These are phyloP conservation scores for Arvicanthis niloticus DNA, from an alignment of 2,113 vertebrate species.

Conservation along the genomic window DNA sequence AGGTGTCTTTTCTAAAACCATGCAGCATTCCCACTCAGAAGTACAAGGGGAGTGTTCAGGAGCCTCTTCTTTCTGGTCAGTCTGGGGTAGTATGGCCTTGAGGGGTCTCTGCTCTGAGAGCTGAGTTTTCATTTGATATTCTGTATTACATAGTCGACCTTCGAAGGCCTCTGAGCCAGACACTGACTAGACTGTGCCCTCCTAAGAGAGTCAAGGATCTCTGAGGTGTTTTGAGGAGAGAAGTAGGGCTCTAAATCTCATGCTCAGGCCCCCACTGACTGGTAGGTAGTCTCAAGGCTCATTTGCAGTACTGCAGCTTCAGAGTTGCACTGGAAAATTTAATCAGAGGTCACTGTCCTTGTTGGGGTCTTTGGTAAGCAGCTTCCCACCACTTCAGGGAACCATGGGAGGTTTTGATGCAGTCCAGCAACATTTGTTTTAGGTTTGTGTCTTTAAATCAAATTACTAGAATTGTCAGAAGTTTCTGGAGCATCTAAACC, in stretches of 20 bases:
- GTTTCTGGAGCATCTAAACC: not conserved
- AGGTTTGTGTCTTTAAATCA: conserved; percentile 31
- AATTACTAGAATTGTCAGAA: not conserved
- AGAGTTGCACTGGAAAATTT: conserved; percentile 38
- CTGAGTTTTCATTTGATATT: not conserved
- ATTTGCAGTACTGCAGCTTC: conserved; percentile 54
- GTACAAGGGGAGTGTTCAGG: not conserved
- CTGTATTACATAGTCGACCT: not conserved
- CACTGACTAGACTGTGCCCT: not conserved
- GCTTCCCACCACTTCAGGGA: conserved; percentile 2
- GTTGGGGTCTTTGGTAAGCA: not conserved
- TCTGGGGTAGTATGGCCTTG: not conserved
- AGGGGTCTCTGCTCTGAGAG: not conserved
- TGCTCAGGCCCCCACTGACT: conserved; percentile 32
- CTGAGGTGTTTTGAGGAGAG: conserved; percentile 57
- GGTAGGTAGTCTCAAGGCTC: conserved; percentile 35
- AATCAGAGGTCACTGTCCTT: conserved; percentile 13
- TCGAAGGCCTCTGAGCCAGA: conserved; percentile 29
- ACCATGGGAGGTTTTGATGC: not conserved
- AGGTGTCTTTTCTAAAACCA: not conserved
- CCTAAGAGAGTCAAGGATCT: conserved; percentile 58
- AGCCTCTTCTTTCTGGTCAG: not conserved
- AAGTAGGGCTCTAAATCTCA: conserved; percentile 46
- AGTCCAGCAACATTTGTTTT: not conserved
- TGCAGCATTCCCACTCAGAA: not conserved